phyloP scores from a whole-genome alignment of 2,113 vertebrate genomes.

The Toxotes chatareus region DNA sequence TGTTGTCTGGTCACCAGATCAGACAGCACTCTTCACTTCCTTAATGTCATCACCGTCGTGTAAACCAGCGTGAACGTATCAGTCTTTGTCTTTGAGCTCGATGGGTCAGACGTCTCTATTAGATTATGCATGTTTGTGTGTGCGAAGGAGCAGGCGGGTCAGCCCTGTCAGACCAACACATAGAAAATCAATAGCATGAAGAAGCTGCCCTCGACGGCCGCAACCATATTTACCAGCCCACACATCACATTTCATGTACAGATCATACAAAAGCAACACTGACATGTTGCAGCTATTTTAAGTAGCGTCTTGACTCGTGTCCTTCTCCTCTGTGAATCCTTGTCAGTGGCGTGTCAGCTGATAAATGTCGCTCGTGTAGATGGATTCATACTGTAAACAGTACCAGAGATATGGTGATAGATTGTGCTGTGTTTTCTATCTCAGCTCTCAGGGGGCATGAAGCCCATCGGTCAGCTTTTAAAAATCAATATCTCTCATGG shows the following conservation, averaged over 20 bases:
- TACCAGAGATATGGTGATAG: not conserved
- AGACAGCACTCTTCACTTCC: too few species aligned
- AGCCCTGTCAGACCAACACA: conserved; percentile 47
- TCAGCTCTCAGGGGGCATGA: not conserved
- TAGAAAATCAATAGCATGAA: conserved; percentile 73
- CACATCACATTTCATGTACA: conserved; percentile 32
- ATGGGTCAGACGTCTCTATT: conserved; percentile 21
- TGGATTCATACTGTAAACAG: not conserved
- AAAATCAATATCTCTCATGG: not conserved
- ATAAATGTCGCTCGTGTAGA: conserved; percentile 34
- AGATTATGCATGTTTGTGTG: conserved; percentile 11
- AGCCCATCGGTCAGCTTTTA: not conserved
- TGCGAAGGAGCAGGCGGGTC: conserved; percentile 21
- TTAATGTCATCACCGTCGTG: not conserved
- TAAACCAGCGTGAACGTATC: not conserved
- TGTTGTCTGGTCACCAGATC: not conserved
- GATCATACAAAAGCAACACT: conserved; percentile 4
- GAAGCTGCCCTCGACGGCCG: conserved; percentile 34
- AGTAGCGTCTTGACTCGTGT: not conserved
- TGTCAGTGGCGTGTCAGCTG: not conserved
- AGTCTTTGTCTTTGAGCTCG: not conserved
- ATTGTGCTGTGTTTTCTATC: conserved; percentile 16
- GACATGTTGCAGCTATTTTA: conserved; percentile 19
- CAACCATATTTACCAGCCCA: conserved; percentile 33
- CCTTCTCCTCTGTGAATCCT: not conserved